Evolutionary conservation across 2,113 vertebrate species (phyloP).

Genomic region (Pongo pygmaeus): DNA sequence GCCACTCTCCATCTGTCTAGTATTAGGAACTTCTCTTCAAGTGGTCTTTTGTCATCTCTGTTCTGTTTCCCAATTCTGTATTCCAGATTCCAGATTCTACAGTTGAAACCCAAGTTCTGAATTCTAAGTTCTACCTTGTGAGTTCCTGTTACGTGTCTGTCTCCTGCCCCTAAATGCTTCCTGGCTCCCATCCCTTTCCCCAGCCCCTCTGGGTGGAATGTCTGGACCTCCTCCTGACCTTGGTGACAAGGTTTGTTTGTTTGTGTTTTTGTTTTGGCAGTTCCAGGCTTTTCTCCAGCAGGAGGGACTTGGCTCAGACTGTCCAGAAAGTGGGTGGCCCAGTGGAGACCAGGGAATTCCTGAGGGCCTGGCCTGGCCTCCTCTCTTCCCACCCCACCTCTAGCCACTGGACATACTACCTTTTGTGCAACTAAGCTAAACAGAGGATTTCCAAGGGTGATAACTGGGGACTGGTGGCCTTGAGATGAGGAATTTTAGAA

Average conservation of each 20-base stretch:
- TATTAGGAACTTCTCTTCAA: background rate
- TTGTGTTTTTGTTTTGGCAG: background rate
- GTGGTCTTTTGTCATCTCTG: background rate
- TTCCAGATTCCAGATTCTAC: conserved; percentile 1
- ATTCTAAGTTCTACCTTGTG: background rate
- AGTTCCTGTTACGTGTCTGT: background rate
- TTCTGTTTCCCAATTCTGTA: background rate
- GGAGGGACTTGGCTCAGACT: background rate
- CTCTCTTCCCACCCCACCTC: background rate
- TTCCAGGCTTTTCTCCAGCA: background rate
- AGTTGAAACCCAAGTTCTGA: background rate
- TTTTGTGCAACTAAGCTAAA: background rate
- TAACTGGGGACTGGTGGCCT: background rate
- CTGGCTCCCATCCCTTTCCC: background rate
- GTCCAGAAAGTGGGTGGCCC: background rate
- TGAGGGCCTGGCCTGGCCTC: background rate
- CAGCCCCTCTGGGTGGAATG: background rate
- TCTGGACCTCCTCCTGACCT: background rate
- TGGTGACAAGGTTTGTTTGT: too few relatives aligned
- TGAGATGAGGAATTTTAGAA: background rate
- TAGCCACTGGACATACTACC: background rate
- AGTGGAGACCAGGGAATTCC: conserved; percentile 18
- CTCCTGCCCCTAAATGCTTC: background rate
- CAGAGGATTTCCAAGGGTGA: background rate
- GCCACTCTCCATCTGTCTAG: background rate